Evolutionary conservation across 2,113 vertebrate genomes (phyloP).

Genomic region (Gyps fulvus): DNA sequence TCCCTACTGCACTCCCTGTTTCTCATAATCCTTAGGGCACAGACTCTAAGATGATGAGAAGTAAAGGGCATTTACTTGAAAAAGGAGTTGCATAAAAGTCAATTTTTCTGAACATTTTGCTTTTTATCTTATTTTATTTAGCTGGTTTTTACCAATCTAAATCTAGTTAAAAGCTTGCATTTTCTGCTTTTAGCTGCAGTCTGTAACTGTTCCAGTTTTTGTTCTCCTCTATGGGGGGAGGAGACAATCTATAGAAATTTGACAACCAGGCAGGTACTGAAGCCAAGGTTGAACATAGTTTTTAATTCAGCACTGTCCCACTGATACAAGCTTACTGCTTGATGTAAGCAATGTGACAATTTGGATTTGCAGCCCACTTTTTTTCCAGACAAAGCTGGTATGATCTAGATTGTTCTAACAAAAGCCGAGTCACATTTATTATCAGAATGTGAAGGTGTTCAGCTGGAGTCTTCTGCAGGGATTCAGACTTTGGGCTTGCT

Average conservation of each 20-base stretch:
- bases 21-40: not conserved
- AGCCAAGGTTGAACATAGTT: not conserved
- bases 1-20: not conserved
- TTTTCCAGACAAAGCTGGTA: not conserved
- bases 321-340: not conserved
- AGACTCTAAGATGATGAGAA: not conserved
- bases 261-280: not conserved
- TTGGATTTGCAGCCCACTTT: not conserved
- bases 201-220: not conserved
- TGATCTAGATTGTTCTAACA: not conserved
- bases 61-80: not conserved
- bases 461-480: not conserved
- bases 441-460: not conserved
- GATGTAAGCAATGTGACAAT: not conserved
- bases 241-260: not conserved
- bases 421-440: not conserved
- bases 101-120: not conserved
- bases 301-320: not conserved
- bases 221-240: not conserved
- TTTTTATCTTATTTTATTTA: not conserved
- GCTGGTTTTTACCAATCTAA: not conserved
- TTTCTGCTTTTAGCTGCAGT: not conserved
- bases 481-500: not conserved
- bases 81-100: not conserved
- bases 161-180: not conserved